Conservation (phyloP, 2,113 vertebrate species). For the Okapia johnstoni region DNA sequence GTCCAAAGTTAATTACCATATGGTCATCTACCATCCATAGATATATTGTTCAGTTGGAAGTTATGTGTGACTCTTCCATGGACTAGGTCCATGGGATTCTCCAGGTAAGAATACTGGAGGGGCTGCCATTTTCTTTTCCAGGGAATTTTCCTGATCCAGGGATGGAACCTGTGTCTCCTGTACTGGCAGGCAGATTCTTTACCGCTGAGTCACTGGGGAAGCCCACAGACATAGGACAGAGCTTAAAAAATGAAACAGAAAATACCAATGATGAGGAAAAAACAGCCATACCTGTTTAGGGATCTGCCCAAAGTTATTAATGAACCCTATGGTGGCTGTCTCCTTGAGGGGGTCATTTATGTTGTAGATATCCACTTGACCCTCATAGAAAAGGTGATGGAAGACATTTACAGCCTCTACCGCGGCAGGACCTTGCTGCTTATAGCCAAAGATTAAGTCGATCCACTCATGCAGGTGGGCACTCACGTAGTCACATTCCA, state of each 20-base stretch:
- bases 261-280: background rate
- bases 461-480: slow-evolving; percentile 99
- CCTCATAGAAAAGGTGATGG: slow-evolving; percentile 99
- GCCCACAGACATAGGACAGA: background rate
- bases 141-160: background rate
- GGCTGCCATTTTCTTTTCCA: background rate
- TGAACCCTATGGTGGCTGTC: slow-evolving; percentile 98
- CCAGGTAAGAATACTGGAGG: background rate
- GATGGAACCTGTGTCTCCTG: background rate
- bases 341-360: slow-evolving; percentile 99
- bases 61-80: background rate
- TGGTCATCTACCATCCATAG: background rate
- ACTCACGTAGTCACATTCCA: slow-evolving; percentile 98
- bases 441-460: slow-evolving; percentile 97
- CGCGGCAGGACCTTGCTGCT: slow-evolving; percentile 97
- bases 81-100: background rate
- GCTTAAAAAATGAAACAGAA: background rate
- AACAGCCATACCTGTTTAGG: slow-evolving; percentile 91
- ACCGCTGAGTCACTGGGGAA: background rate
- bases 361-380: slow-evolving; percentile 99
- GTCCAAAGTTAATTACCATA: background rate
- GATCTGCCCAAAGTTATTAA: slow-evolving; percentile 99
- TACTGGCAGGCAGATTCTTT: background rate
- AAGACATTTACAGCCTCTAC: slow-evolving; percentile 98
- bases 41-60: background rate